Base-by-base conservation (phyloP, 2,888 invertebrate species). In the Salticus scenicus region DNA sequence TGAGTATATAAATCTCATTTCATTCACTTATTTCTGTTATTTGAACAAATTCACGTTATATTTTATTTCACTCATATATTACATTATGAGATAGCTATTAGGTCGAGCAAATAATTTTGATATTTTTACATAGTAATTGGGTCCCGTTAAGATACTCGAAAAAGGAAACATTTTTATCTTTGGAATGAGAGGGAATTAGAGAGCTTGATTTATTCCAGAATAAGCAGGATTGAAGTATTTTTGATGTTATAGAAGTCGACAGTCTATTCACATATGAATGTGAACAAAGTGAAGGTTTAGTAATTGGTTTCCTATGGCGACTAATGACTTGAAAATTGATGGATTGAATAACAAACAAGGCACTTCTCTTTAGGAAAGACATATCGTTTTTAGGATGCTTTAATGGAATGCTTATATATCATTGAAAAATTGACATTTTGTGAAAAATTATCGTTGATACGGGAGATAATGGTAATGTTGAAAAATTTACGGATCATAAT, bases 1-100 rank as follows among this genome's bases (percentile, higher is more conserved):
- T n/a, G n/a, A n/a, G n/a, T n/a, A n/a, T n/a, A n/a, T n/a, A n/a
- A n/a, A 71, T 70, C 75, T 75, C 70, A 75, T 70, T 75, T 70
- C 63, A 75, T 81, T 81, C 64, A 81, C 51, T 63, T 71, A 81
- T 81, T 75, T 74, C 70, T 69, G n/a, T 75, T 67, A 73, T 73
- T 73, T 73, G 73, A 33, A 24, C 24, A 27, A 42, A 37, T 67
- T 80, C 42, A 64, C 70, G 42, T 42, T 70, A 47, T 51, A 63
- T 31, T 33, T 70, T 14, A 17, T 7, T 5, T 24, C 24, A 24
- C 57, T 57, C 24, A 57, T 57, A 24, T 57, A 57, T 57, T 57
- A 20, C 24, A n/a, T 37, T 37, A 17, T 24, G 57, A 24, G 20
- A 24, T 5, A 17, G 24, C 20, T 20, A 57, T 57, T 57, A 57